Conservation (phyloP, 2,888 invertebrate genomes). For the Harpalus rufipes region DNA sequence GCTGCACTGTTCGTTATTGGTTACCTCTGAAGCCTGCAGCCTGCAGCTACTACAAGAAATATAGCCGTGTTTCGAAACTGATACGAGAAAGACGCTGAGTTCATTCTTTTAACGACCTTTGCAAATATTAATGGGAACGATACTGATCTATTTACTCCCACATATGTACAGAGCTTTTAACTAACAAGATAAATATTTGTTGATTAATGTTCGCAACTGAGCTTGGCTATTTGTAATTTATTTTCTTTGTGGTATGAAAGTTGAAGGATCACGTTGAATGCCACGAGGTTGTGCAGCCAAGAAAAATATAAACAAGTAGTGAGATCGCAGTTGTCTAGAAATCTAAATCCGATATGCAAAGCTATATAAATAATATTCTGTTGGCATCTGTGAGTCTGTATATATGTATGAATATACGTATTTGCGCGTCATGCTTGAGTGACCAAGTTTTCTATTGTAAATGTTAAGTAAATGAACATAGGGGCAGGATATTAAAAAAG, state of each 20-base stretch:
- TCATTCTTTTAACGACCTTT: constrained; percentile 34
- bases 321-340: background rate
- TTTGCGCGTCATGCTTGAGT: no score
- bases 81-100: constrained; percentile 17
- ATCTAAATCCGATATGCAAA: no score
- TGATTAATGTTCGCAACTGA: constrained; percentile 21
- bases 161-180: constrained; percentile 16
- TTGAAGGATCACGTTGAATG: background rate
- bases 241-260: constrained; percentile 5
- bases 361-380: no score
- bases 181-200: constrained; percentile 32
- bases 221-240: background rate
- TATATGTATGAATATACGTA: no score
- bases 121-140: constrained; percentile 38
- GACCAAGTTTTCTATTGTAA: no score
- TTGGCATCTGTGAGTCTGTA: no score
- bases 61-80: constrained; percentile 41
- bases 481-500: no score
- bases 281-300: background rate
- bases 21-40: background rate
- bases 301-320: background rate
- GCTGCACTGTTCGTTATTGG: constrained; percentile 3
- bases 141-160: constrained; percentile 49
- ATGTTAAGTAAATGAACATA: no score
- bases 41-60: constrained; percentile 18